Base-by-base conservation (phyloP, 2,113 vertebrate genomes). In the Chaetops frenatus region DNA sequence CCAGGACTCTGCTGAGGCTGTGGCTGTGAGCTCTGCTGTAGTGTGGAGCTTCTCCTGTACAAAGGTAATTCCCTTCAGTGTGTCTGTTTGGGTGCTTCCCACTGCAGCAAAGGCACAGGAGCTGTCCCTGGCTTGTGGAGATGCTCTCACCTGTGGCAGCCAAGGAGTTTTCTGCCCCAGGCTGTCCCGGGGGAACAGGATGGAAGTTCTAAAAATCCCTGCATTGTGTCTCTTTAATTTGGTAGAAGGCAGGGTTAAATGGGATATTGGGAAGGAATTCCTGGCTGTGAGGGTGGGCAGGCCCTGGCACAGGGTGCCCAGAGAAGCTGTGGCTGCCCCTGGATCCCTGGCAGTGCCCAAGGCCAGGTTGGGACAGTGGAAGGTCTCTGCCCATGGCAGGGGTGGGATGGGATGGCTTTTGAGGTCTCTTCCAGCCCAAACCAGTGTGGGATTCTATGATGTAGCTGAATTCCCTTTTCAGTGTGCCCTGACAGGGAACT, bases 321-420 rank as follows among this genome's bases (percentile, higher is more conserved):
- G 69, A 74, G 23, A 0, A 47, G 70, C 61, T 67, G 70, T 2
- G 53, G 61, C n/a, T 76, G 70, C 11, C 40, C 45, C 53, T 66
- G 70, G 15, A 47, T 29, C 53, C 45, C 69, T 74, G 78, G 45
- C 0, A 67, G 23, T 53, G 61, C 0, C 14, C 86, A 24, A 31
- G 28, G 33, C 45, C 53, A 25, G 53, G 51, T 0, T 65, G 45
- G 61, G 4, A 2, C 0, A 6, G 29, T 18, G 69, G 38, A 0
- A 60, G 24, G 23, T 58, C 31, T 22, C 36, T 58, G 44, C 14
- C 15, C 31, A 6, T 10, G 67, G 19, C 15, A 58, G 23, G 16
- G n/a, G 16, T 29, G 50, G 33, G 4, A 45, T 6, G 13, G 2
- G 38, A 18, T 40, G 45, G 4, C 3, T 25, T 58, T 45, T 66